phyloP scores from a whole-genome alignment of 2,113 vertebrate genomes.

The Rhodinocichla rosea region DNA sequence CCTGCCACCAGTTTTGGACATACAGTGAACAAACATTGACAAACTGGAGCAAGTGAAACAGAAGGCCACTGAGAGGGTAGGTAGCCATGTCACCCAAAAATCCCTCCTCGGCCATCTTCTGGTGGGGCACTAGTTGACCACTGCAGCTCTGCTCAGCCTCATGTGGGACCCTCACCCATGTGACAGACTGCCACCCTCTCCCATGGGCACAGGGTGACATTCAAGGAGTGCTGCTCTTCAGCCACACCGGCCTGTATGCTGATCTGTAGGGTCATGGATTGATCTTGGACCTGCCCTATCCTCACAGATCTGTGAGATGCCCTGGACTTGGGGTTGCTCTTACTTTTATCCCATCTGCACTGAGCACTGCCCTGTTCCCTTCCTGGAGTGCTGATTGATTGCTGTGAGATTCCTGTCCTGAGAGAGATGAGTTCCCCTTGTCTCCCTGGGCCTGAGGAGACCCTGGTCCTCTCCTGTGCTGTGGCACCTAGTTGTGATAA shows the following conservation, averaged over 20 bases:
- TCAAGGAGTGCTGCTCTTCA: not conserved
- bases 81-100: not conserved
- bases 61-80: not conserved
- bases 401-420: not conserved
- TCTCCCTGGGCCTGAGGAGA: not conserved
- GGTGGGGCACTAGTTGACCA: not conserved
- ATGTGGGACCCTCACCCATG: not conserved
- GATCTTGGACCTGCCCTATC: not conserved
- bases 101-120: not conserved
- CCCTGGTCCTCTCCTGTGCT: not conserved
- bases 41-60: not conserved
- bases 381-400: not conserved
- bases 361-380: not conserved
- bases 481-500: too few relatives aligned
- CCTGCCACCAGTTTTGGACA: not conserved
- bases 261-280: not conserved
- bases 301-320: not conserved
- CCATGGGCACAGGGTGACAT: not conserved
- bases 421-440: not conserved
- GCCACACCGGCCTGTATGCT: not conserved
- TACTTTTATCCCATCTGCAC: not conserved
- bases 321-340: not conserved
- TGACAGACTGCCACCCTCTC: not conserved
- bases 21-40: not conserved
- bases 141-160: not conserved